Conservation (phyloP, 2,888 invertebrate genomes). For the Polyommatus icarus region DNA sequence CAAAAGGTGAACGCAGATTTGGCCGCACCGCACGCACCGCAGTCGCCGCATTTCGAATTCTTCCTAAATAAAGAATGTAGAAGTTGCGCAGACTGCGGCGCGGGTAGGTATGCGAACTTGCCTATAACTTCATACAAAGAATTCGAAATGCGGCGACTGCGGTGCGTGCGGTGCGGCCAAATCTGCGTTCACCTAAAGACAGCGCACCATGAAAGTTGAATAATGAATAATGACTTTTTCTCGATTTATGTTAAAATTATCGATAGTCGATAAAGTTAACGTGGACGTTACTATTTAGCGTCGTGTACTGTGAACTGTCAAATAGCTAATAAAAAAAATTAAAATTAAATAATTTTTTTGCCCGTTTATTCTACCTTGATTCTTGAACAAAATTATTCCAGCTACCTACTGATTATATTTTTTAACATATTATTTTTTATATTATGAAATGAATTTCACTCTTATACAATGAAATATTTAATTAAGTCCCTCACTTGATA, state of each 20-base stretch:
- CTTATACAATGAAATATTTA: constrained; percentile 19
- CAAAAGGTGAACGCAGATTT: too few species aligned
- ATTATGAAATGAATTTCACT: constrained; percentile 22
- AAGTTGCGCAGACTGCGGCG: too few species aligned
- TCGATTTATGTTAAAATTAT: constrained; percentile 9
- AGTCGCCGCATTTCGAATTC: too few species aligned
- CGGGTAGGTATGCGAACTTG: too few species aligned
- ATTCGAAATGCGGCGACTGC: too few species aligned
- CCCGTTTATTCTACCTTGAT: too few species aligned
- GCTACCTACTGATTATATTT: neutral
- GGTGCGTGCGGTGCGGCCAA: too few species aligned
- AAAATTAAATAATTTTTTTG: neutral
- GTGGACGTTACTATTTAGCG: constrained; percentile 45
- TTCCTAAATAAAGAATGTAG: too few species aligned
- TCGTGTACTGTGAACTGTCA: constrained; percentile 42
- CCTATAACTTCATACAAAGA: too few species aligned
- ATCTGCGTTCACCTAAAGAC: too few species aligned
- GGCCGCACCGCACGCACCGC: too few species aligned
- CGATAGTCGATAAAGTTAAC: constrained; percentile 36
- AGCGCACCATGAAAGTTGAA: too few species aligned
- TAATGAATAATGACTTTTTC: neutral
- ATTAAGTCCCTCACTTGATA: constrained; percentile 39
- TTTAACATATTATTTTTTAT: constrained; percentile 11
- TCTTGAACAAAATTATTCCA: neutral
- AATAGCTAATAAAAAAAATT: constrained; percentile 2